Evolutionary conservation across 2,113 vertebrate genomes (phyloP).

Genomic region (Dolichotis patagonum): DNA sequence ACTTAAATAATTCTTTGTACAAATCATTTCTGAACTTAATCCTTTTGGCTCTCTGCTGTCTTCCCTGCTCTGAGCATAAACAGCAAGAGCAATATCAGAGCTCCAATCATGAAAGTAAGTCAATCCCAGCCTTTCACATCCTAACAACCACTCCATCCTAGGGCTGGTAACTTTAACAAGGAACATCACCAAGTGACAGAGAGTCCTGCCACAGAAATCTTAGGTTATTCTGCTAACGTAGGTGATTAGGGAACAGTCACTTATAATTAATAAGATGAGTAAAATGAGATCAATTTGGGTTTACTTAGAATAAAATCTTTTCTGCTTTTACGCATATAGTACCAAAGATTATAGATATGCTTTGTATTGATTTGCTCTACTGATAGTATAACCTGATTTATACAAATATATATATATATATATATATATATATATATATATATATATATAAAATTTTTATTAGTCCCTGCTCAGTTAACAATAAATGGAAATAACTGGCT

Average conservation of each 20-base stretch:
- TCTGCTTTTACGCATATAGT: background rate
- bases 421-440: no score
- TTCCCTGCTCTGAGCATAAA: background rate
- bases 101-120: background rate
- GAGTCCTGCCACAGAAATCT: background rate
- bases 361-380: slow-evolving; percentile 31
- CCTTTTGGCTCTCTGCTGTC: background rate
- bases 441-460: background rate
- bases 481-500: background rate
- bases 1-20: background rate
- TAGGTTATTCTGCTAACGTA: background rate
- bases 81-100: background rate
- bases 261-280: background rate
- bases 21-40: background rate
- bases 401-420: background rate
- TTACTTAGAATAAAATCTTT: background rate
- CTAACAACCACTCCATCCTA: background rate
- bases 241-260: background rate
- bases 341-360: background rate
- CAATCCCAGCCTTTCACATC: background rate
- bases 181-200: background rate
- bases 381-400: background rate
- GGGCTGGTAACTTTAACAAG: background rate
- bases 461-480: background rate
- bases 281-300: background rate